phyloP scores from a whole-genome alignment of 2,888 invertebrate genomes.

The Drosophila limbata region DNA sequence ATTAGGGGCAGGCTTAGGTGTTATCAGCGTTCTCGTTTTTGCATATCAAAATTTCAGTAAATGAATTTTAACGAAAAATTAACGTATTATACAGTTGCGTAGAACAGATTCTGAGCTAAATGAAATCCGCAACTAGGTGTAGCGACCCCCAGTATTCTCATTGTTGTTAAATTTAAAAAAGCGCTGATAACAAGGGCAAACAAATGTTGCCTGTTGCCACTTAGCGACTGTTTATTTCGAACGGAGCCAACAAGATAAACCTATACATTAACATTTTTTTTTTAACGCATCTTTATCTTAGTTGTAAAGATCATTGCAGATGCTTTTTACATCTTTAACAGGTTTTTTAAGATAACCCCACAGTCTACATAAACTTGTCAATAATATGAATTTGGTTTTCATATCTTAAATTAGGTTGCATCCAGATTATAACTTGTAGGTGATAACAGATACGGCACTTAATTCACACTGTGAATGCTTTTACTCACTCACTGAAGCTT shows the following conservation, averaged over 20 bases:
- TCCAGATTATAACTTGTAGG: too few species aligned
- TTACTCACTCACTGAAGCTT: too few species aligned
- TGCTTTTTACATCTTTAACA: background rate
- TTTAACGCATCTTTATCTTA: background rate
- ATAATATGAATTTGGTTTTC: background rate
- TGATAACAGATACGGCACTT: background rate
- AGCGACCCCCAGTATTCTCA: constrained; percentile 17
- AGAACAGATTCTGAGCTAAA: constrained; percentile 13
- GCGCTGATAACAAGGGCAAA: constrained; percentile 35
- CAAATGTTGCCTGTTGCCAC: constrained; percentile 4
- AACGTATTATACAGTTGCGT: constrained; percentile 7
- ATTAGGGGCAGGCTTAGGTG: constrained; percentile 38
- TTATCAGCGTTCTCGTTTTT: constrained; percentile 39
- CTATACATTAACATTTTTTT: background rate
- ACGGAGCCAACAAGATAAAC: background rate
- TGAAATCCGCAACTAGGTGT: constrained; percentile 21
- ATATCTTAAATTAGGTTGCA: background rate
- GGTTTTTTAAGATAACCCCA: too few species aligned
- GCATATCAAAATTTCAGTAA: constrained; percentile 40
- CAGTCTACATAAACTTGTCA: background rate
- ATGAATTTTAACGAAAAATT: constrained; percentile 1
- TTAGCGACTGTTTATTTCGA: constrained; percentile 2
- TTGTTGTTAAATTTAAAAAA: background rate
- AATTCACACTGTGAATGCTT: background rate
- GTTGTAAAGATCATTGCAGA: background rate